A percentile compares a stretch with the other conserved stretches of the same genome.
Conservation (phyloP, 1,140 invertebrate genomes). For the Ceratina japonica region DNA sequence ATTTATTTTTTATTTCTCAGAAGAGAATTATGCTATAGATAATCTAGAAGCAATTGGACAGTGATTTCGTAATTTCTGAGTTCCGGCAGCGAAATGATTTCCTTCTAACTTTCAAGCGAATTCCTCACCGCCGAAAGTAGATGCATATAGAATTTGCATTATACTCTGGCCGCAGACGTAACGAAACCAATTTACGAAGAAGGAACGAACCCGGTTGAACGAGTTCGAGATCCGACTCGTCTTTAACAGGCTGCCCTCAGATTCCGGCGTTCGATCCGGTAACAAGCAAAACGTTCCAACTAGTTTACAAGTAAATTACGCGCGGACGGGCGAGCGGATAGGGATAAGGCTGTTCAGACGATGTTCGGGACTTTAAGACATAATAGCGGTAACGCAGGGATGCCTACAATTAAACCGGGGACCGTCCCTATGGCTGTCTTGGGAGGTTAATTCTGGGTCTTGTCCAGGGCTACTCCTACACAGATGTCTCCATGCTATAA, state of each 20-base stretch:
- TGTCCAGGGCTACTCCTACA: neutral
- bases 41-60: too few relatives aligned
- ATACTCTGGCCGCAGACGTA: too few relatives aligned
- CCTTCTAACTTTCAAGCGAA: too few relatives aligned
- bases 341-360: neutral
- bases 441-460: conserved; percentile 25
- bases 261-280: neutral
- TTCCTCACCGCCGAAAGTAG: too few relatives aligned
- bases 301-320: conserved; percentile 31
- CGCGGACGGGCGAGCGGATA: neutral
- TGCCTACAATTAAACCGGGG: conserved; percentile 8
- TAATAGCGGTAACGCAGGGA: conserved; percentile 5
- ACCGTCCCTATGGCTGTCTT: conserved; percentile 3
- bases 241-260: neutral
- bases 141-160: too few relatives aligned
- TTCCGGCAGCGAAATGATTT: too few relatives aligned
- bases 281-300: neutral
- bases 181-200: neutral
- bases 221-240: neutral
- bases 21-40: too few relatives aligned
- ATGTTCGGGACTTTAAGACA: conserved; percentile 11
- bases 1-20: too few relatives aligned
- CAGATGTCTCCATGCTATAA: neutral
- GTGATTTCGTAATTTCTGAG: too few relatives aligned
- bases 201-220: neutral